Evolutionary conservation across 37 sponge, comb jelly and placozoan genomes (phyloP).

Genomic region (Dysidea cf. avara): DNA sequence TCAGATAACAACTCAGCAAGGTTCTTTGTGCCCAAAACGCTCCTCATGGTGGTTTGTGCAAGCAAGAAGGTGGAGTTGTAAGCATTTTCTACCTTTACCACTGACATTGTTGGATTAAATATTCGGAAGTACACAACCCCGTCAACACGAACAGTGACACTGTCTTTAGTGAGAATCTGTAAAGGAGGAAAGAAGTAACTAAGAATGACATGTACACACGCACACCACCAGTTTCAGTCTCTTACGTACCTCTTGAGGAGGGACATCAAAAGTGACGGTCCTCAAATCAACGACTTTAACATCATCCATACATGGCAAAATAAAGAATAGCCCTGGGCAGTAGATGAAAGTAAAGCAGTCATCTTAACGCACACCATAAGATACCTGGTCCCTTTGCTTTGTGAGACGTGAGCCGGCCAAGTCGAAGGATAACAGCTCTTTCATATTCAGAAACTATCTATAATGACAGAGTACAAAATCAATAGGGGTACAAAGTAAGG

Average conservation of each 20-base stretch:
- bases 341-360: too few species aligned
- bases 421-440: conserved; percentile 89
- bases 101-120: conserved; percentile 58
- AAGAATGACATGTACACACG: too few species aligned
- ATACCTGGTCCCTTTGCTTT: conserved; percentile 91
- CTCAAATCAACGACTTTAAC: conserved; percentile 83
- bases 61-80: conserved; percentile 66
- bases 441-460: conserved; percentile 92
- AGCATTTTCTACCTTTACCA: conserved; percentile 79
- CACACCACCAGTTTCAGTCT: background rate
- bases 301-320: conserved; percentile 86
- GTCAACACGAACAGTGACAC: conserved; percentile 87
- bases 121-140: conserved; percentile 95
- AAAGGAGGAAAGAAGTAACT: too few species aligned
- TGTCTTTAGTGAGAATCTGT: conserved; percentile 90
- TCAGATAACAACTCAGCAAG: conserved; percentile 86
- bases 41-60: conserved; percentile 93
- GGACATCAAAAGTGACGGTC: conserved; percentile 91
- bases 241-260: conserved; percentile 82
- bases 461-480: background rate
- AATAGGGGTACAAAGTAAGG: too few species aligned
- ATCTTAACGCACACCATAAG: too few species aligned
- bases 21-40: conserved; percentile 88
- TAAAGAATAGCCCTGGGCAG: conserved; percentile 89
- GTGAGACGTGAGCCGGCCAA: conserved; percentile 78